Evolutionary conservation across 2,888 invertebrate species (phyloP).

Genomic region (Netelia virgata): DNA sequence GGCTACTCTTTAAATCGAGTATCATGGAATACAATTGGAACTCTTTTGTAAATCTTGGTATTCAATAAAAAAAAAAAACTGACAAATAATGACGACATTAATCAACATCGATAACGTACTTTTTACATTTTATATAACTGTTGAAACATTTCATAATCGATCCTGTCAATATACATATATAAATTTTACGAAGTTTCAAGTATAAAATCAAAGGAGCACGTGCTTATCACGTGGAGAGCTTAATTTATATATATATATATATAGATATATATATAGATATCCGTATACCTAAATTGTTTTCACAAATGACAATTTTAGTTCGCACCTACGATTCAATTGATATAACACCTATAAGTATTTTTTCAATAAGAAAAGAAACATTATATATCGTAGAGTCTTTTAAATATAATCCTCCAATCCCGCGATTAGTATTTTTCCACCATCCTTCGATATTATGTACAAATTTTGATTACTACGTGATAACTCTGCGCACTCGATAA

Average conservation of each 20-base stretch:
- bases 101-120: slow-evolving; percentile 20
- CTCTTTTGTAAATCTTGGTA: slow-evolving; percentile 64
- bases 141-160: slow-evolving; percentile 46
- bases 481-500: slow-evolving; percentile 7
- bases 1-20: slow-evolving; percentile 82
- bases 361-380: slow-evolving; percentile 26
- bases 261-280: slow-evolving; percentile 16
- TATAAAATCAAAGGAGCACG: slow-evolving; percentile 57
- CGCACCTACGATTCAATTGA: slow-evolving; percentile 23
- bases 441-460: slow-evolving; percentile 46
- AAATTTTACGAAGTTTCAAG: slow-evolving; percentile 36
- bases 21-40: slow-evolving; percentile 54
- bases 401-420: slow-evolving; percentile 41
- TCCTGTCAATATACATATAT: slow-evolving; percentile 46
- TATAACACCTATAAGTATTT: slow-evolving; percentile 48
- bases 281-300: slow-evolving; percentile 2
- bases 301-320: background rate
- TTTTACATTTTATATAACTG: slow-evolving; percentile 36
- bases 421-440: slow-evolving; percentile 5
- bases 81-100: slow-evolving; percentile 12
- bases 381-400: slow-evolving; percentile 34
- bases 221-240: slow-evolving; percentile 10
- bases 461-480: slow-evolving; percentile 15
- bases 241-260: slow-evolving; percentile 15
- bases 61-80: slow-evolving; percentile 60